Conservation (phyloP, 2,113 vertebrate genomes). For the Centropristis striata region DNA sequence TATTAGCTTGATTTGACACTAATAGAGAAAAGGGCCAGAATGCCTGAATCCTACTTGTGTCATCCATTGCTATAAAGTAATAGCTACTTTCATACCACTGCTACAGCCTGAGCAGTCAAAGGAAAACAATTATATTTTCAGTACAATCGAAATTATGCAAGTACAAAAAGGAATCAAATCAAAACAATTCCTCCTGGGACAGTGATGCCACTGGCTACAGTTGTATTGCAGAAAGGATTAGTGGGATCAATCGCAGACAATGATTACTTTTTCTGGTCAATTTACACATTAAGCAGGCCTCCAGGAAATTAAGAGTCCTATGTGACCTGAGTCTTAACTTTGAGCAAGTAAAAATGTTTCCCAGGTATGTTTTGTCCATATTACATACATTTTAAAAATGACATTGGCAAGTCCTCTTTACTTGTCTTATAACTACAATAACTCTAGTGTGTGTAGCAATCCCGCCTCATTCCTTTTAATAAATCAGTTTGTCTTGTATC, state of each 20-base stretch:
- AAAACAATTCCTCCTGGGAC: neutral
- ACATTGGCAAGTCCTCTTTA: neutral
- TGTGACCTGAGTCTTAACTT: neutral
- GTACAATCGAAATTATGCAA: neutral
- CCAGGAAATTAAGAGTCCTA: neutral
- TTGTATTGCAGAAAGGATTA: constrained; percentile 2
- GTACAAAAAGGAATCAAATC: neutral
- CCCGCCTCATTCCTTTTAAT: neutral
- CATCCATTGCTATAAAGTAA: neutral
- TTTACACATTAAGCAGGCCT: constrained; percentile 8
- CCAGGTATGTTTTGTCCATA: neutral
- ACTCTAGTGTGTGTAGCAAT: neutral
- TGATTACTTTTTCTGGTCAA: constrained; percentile 16
- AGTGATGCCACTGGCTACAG: constrained; percentile 10
- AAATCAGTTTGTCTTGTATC: neutral
- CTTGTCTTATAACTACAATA: neutral
- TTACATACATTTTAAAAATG: neutral
- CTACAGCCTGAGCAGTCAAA: neutral
- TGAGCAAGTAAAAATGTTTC: constrained; percentile 7
- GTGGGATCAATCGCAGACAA: constrained; percentile 13
- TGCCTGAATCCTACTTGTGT: neutral
- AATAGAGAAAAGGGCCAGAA: neutral
- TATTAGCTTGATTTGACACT: neutral
- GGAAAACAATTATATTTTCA: neutral
- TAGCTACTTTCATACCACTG: neutral